phyloP scores from a whole-genome alignment of 2,888 invertebrate genomes.

The Geotrupes spiniger region DNA sequence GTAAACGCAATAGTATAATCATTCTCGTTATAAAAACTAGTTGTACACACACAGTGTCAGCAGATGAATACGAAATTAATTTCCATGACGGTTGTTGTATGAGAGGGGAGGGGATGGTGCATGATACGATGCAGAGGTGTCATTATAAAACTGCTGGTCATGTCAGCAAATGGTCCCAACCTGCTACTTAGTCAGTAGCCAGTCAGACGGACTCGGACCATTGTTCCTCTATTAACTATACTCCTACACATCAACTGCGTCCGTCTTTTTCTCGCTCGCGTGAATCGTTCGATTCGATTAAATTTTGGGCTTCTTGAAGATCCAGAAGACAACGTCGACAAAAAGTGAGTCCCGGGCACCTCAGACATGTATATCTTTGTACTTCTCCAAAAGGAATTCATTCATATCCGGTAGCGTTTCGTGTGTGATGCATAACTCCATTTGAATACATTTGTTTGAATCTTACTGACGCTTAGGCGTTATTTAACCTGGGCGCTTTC shows the following conservation, averaged over 20 bases:
- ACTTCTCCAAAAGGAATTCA: conserved; percentile 29
- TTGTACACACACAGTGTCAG: conserved; percentile 28
- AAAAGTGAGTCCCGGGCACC: not conserved
- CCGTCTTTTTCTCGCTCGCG: conserved; percentile 31
- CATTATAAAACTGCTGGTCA: conserved; percentile 50
- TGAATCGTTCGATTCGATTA: conserved; percentile 20
- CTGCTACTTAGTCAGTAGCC: conserved; percentile 52
- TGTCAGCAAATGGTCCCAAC: conserved; percentile 51
- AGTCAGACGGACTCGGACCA: conserved; percentile 46
- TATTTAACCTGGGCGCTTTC: no score
- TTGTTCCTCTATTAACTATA: conserved; percentile 40
- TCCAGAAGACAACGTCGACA: conserved; percentile 2
- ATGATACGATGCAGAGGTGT: conserved; percentile 43
- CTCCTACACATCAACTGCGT: conserved; percentile 33
- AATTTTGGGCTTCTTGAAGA: not conserved
- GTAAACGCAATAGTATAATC: conserved; percentile 20
- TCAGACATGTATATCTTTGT: conserved; percentile 22
- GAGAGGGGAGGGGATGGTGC: conserved; percentile 39
- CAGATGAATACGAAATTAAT: conserved; percentile 46
- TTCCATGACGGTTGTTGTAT: conserved; percentile 45
- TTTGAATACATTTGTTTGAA: no score
- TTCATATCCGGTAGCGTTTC: conserved; percentile 33
- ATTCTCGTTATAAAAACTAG: conserved; percentile 17
- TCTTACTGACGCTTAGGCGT: no score
- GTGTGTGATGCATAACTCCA: conserved; percentile 2